Percentiles rank a stretch among this genome's conserved stretches.
phyloP scores from a whole-genome alignment of 2,113 vertebrate genomes.

The Syngnathus typhle region DNA sequence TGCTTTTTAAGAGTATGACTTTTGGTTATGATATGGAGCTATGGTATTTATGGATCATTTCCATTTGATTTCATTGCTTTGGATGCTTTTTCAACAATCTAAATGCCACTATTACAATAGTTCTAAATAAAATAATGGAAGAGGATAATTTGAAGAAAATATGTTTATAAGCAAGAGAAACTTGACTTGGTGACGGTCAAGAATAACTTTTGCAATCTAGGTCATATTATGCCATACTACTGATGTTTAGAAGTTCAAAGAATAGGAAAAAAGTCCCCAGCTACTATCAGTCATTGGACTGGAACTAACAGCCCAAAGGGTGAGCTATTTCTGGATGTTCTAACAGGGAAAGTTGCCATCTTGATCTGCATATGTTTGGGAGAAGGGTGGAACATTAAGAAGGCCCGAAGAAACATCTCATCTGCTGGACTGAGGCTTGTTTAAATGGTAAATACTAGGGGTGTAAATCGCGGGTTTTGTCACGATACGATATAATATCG shows the following conservation, averaged over 20 bases:
- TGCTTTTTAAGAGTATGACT: neutral
- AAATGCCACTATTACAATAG: neutral
- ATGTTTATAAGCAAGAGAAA: neutral
- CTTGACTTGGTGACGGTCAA: conserved; percentile 2
- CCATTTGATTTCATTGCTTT: neutral
- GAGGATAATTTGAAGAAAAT: neutral
- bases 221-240: conserved; percentile 22
- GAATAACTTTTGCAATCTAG: conserved; percentile 10
- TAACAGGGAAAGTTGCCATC: conserved; percentile 12
- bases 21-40: neutral
- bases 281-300: conserved; percentile 24
- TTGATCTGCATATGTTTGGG: conserved; percentile 2
- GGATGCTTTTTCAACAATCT: neutral
- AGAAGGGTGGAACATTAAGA: neutral
- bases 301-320: conserved; percentile 39
- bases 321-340: conserved; percentile 33
- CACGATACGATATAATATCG: too few species aligned
- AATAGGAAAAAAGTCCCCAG: conserved; percentile 12
- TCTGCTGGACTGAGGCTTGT: neutral
- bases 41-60: neutral
- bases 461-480: too few species aligned
- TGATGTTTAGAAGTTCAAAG: conserved; percentile 28
- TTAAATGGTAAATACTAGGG: too few species aligned
- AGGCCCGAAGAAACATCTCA: neutral
- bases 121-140: neutral